Conservation (phyloP, 2,113 vertebrate genomes). For the Sus scrofa region T2T-Sscrofa CM000813.6:94213501-94214000, state of each 20-base stretch:
- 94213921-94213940: neutral
- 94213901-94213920: neutral
- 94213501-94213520: neutral
- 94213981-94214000: conserved; percentile 9
- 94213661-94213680: neutral
- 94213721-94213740: neutral
- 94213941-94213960: neutral
- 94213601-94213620: neutral
- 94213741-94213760: neutral
- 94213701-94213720: neutral
- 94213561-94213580: neutral
- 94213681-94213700: neutral
- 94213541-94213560: neutral
- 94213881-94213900: neutral
- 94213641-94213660: neutral
- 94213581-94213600: neutral
- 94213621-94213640: neutral
- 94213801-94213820: neutral
- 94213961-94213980: neutral
- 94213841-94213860: neutral
- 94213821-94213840: neutral
- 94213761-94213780: conserved; percentile 30
- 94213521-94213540: neutral
- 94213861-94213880: conserved; percentile 17
- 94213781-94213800: neutral